Evolutionary conservation across 2,797 vertebrate species (phyloP).

Genomic region (Sebastes taczanowskii): DNA sequence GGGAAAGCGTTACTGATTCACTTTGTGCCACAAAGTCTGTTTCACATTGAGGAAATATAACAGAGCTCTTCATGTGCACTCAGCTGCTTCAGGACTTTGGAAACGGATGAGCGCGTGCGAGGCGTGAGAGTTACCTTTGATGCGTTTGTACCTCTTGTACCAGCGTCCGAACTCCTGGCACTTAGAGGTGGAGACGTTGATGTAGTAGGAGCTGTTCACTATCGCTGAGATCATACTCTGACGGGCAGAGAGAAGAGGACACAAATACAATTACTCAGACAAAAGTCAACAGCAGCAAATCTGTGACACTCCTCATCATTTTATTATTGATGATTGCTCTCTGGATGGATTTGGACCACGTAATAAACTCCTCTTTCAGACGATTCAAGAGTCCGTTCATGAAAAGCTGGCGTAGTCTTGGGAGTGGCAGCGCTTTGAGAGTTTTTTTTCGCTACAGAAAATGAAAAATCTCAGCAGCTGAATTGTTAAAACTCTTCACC

Average conservation of each 20-base stretch:
- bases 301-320: no score
- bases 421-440: background rate
- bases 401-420: background rate
- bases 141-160: slow-evolving; percentile 97
- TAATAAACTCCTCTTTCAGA: background rate
- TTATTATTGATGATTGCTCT: background rate
- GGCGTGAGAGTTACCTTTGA: slow-evolving; percentile 87
- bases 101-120: background rate
- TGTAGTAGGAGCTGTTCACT: slow-evolving; percentile 95
- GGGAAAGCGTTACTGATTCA: background rate
- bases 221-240: slow-evolving; percentile 98
- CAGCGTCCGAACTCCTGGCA: slow-evolving; percentile 98
- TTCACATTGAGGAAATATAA: background rate
- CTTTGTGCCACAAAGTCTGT: background rate
- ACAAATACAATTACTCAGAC: background rate
- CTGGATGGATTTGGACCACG: fast-evolving
- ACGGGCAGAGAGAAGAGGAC: background rate
- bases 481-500: background rate
- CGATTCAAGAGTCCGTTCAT: background rate
- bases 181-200: slow-evolving; percentile 94
- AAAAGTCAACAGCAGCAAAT: background rate
- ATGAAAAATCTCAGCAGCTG: background rate
- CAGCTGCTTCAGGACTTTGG: background rate
- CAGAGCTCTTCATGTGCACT: background rate
- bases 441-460: background rate